Evolutionary conservation across 2,113 vertebrate species (phyloP).

Genomic region (Hucho hucho): DNA sequence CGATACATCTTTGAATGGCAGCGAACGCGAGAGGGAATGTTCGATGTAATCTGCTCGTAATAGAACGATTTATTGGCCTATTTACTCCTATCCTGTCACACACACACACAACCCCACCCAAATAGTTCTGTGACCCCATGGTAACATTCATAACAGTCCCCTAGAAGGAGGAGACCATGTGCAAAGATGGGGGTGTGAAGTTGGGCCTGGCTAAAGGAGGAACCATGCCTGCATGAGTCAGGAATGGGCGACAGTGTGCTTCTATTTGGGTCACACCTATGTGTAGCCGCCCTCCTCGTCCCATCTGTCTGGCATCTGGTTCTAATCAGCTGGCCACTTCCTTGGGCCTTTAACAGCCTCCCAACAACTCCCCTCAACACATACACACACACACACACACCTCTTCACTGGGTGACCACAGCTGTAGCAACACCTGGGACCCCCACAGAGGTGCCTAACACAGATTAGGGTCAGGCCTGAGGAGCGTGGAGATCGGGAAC

Average conservation of each 20-base stretch:
- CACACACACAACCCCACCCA: conserved; percentile 17
- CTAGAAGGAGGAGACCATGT: conserved; percentile 24
- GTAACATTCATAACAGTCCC: conserved; percentile 43
- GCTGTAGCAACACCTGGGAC: conserved; percentile 57
- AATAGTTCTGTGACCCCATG: conserved; percentile 37
- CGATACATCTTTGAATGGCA: conserved; percentile 31
- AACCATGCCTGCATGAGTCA: conserved; percentile 67
- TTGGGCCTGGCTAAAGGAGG: conserved; percentile 70
- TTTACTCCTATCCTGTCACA: conserved; percentile 8
- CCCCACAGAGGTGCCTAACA: conserved; percentile 27
- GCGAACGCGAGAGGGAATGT: conserved; percentile 14
- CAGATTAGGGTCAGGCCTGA: conserved; percentile 26
- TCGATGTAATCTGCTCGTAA: conserved; percentile 30
- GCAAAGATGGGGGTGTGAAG: conserved; percentile 31
- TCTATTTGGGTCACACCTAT: conserved; percentile 90
- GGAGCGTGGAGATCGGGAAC: conserved; percentile 20
- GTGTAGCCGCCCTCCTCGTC: conserved; percentile 72
- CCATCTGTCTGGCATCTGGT: conserved; percentile 77
- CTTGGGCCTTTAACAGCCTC: conserved; percentile 75
- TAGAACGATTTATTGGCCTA: conserved; percentile 38
- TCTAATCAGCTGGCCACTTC: conserved; percentile 89
- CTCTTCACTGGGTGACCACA: conserved; percentile 23
- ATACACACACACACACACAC: not conserved
- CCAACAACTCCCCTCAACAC: conserved; percentile 77
- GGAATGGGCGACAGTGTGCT: conserved; percentile 83